Evolutionary conservation across 2,888 invertebrate genomes (phyloP), one percentile per base, ranked within the genome.

Genomic region (Rapana venosa): DNA sequence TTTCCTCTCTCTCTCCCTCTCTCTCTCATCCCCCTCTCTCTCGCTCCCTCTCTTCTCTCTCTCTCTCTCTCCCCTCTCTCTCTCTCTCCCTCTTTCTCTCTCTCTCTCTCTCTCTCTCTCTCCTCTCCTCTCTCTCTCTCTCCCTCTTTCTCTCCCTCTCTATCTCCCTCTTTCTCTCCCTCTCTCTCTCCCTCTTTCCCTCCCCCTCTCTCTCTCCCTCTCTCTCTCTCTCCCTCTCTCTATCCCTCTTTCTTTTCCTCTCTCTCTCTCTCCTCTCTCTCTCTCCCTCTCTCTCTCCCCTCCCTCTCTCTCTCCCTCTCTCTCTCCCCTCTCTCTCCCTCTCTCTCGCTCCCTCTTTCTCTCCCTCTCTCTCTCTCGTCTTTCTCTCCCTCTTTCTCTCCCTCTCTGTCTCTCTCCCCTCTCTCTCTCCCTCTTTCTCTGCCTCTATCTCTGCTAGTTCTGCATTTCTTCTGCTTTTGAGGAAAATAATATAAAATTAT

Each of bases 91-190:
- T 61, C 61, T 22, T 61, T 22, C 61, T 61, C 61, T 22, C 1
- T 22, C 61, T 61, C 6, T 22, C 22, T 22, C 6, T 61, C 61
- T 22, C 1, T 22, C 61, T 61, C 6, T 22, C 22, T 22, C 6
- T 61, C 61, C 61, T 61, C 74, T 74, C 74, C 4, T 30, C 74
- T n/a, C 74, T 74, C 30, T 30, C 30, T n/a, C n/a, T n/a, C 74
- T 74, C 74, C n/a, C n/a, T n/a, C 74, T 74, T n/a, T n/a, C n/a
- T n/a, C 74, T 74, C 74, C 11, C 74, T 74, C 74, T 74, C 74
- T 26, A 2, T 26, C 30, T 30, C 30, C 11, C n/a, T 22, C n/a
- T 74, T n/a, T n/a, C n/a, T 26, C 11, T n/a, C n/a, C n/a, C n/a
- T n/a, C 74, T 74, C 74, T n/a, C 11, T n/a, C 70, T 70, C 70